phyloP scores from a whole-genome alignment of 2,797 vertebrate species.

The Pangasius djambal region DNA sequence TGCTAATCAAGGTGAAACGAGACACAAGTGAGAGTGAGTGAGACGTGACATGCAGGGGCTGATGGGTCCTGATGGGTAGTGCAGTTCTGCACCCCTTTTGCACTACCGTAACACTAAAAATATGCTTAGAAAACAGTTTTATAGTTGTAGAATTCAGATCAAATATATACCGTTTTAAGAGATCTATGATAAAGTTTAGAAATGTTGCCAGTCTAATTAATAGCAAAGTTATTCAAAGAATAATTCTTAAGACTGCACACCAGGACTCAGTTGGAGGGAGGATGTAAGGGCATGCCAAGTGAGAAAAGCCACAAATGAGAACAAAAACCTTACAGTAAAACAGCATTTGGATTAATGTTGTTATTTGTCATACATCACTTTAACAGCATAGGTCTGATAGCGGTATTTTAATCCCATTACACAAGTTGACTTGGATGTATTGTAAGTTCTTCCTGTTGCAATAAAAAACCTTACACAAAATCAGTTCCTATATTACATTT shows the following conservation, averaged over 20 bases:
- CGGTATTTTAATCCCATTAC: not conserved
- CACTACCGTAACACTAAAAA: not conserved
- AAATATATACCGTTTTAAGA: not conserved
- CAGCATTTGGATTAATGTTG: no score
- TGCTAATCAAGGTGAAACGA: no score
- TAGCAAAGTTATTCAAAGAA: not conserved
- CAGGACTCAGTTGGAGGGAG: not conserved
- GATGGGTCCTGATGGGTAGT: no score
- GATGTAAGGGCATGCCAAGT: not conserved
- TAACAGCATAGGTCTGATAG: not conserved
- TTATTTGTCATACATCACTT: not conserved
- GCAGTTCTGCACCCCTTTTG: no score
- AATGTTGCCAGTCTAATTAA: not conserved
- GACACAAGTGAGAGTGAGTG: no score
- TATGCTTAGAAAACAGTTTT: not conserved
- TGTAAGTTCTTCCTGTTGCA: not conserved
- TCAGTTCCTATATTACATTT: not conserved
- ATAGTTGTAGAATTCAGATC: not conserved
- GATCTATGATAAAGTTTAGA: not conserved
- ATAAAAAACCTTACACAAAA: not conserved
- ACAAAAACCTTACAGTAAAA: not conserved
- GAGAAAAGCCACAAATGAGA: not conserved
- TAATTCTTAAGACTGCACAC: not conserved
- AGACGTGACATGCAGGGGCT: no score
- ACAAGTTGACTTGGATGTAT: not conserved